Percentiles rank a stretch among this genome's conserved stretches.
Conservation (phyloP, 2,888 invertebrate genomes). For the Lottia gigantea region DNA sequence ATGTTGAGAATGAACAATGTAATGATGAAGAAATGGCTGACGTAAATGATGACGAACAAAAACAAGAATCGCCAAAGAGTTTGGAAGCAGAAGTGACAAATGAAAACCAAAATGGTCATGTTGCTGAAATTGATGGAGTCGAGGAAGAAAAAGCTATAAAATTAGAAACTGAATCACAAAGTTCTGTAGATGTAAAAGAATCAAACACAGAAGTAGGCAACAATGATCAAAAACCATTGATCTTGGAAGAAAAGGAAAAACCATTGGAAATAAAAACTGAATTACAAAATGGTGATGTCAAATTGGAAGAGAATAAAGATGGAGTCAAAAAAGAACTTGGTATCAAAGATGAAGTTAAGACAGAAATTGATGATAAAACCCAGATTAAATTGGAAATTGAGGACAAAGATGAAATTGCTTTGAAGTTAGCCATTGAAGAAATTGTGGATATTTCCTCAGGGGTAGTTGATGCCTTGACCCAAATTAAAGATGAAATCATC, state of each 20-base stretch:
- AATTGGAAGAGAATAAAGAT: background rate
- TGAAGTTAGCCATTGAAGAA: background rate
- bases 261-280: background rate
- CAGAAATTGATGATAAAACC: slow-evolving; percentile 15
- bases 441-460: background rate
- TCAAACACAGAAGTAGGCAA: slow-evolving; percentile 16
- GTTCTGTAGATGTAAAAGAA: slow-evolving; percentile 14
- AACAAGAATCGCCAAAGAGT: background rate
- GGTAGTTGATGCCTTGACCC: slow-evolving; percentile 15
- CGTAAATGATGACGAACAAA: background rate
- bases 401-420: no score
- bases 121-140: slow-evolving; percentile 21
- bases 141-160: slow-evolving; percentile 9
- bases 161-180: slow-evolving; percentile 12
- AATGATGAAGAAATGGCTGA: slow-evolving; percentile 14
- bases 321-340: slow-evolving; percentile 19
- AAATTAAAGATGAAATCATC: slow-evolving; percentile 10
- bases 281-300: background rate
- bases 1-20: slow-evolving; percentile 3
- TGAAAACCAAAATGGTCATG: slow-evolving; percentile 30
- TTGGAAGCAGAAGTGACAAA: slow-evolving; percentile 24
- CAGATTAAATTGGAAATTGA: no score
- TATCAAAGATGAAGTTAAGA: slow-evolving; percentile 9
- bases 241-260: background rate
- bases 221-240: slow-evolving; percentile 15